These are phyloP conservation scores for Horisme vitalbata DNA, from an alignment of 2,888 invertebrate species.

Conservation along the genomic window DNA sequence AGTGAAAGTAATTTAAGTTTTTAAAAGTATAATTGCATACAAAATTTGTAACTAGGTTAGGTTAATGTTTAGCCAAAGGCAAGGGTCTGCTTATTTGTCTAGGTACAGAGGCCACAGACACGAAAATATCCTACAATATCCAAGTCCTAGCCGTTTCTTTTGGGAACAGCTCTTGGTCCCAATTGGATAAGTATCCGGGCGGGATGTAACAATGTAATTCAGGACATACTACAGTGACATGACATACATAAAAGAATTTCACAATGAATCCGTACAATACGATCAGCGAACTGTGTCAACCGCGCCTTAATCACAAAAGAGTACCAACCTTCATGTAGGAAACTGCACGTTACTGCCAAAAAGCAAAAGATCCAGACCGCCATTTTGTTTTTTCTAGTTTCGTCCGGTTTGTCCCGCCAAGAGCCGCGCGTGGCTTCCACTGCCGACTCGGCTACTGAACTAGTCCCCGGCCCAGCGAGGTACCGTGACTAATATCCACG, in stretches of 20 bases:
- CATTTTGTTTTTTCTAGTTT: slow-evolving; percentile 52
- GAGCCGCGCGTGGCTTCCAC: slow-evolving; percentile 47
- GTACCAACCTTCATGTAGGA: slow-evolving; percentile 73
- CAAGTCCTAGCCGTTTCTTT: too few species aligned
- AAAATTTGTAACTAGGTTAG: too few species aligned
- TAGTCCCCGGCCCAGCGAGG: neutral
- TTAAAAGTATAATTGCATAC: too few species aligned
- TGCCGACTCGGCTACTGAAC: slow-evolving; percentile 26
- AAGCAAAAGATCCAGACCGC: slow-evolving; percentile 57
- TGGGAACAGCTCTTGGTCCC: too few species aligned
- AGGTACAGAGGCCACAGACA: too few species aligned
- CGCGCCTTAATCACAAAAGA: slow-evolving; percentile 33
- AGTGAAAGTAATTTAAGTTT: too few species aligned
- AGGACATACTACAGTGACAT: neutral
- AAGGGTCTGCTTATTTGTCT: too few species aligned
- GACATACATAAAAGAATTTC: slow-evolving; percentile 16
- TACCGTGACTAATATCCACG: slow-evolving; percentile 8
- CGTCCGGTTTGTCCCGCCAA: slow-evolving; percentile 51
- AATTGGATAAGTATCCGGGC: too few species aligned
- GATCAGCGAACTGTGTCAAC: slow-evolving; percentile 8
- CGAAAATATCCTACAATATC: too few species aligned
- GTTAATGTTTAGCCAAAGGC: too few species aligned
- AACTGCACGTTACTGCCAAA: slow-evolving; percentile 73
- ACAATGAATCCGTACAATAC: slow-evolving; percentile 11
- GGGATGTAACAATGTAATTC: too few species aligned